Evolutionary conservation across 2,888 invertebrate genomes (phyloP), one percentile per base, ranked within the genome.

Genomic region (Meiosimyza decipiens): DNA sequence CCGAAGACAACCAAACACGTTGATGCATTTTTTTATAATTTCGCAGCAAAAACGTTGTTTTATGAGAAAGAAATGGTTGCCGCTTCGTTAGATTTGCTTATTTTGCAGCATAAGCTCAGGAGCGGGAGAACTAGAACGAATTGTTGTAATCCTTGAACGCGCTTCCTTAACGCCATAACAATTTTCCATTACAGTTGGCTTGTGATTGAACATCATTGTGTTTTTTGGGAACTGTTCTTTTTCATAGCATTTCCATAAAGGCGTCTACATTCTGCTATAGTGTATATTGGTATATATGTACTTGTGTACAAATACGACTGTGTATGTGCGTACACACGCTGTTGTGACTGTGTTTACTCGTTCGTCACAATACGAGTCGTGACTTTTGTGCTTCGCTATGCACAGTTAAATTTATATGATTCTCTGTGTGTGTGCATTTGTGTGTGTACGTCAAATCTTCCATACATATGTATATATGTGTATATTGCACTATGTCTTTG

Each of bases 101-200:
- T 69, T 52, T 54, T 5, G 59, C 16, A 15, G 59, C 28, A n/a
- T 9, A 40, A 9, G 2, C 40, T 40, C 40, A 40, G 40, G 7
- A 40, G 40, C 9, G 9, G 9, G 1, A 40, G 6, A 7, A 1
- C 6, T 40, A 7, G 9, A 40, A 40, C 40, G 40, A 40, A 18
- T 13, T 47, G 59, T 18, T 69, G 60, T 13, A 51, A 60, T 69
- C 69, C 69, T 67, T 57, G 55, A 67, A 57, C 67, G 40, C 57
- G 57, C 55, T 67, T 67, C 16, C 69, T 69, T 33, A 51, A 18
- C 50, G 60, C 60, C 52, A 51, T 59, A 69, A 60, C 69, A 69
- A 69, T 69, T 59, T 69, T 69, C 62, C 69, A 60, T 69, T 60
- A 69, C 59, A 67, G 59, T 70, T 40, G 60, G 65, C 66, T 59